phyloP scores from a whole-genome alignment of 2,888 invertebrate species.

The Acleris cristana region DNA sequence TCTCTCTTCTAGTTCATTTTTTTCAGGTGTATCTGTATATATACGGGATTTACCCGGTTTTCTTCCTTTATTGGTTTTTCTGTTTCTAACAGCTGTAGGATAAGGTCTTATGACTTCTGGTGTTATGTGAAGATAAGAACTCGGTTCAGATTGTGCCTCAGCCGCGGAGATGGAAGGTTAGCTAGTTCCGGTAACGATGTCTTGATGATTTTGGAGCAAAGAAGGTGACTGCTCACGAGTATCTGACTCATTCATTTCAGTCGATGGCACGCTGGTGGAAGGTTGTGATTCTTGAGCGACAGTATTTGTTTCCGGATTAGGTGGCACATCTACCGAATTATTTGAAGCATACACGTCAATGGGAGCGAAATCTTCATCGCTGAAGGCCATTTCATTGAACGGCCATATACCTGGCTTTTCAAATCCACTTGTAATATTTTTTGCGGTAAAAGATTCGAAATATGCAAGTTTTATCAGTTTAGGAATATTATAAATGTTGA shows the following conservation, averaged over 20 bases:
- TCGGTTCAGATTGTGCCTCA: background rate
- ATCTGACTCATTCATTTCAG: no score
- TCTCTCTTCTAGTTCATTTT: constrained; percentile 23
- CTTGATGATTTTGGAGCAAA: no score
- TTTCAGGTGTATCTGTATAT: constrained; percentile 30
- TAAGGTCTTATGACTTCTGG: constrained; percentile 19
- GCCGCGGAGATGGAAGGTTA: no score
- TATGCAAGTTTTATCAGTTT: background rate
- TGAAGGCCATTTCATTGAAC: constrained; percentile 39
- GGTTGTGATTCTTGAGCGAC: no score
- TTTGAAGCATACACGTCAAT: background rate
- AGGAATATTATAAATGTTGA: constrained; percentile 11
- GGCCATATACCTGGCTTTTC: constrained; percentile 44
- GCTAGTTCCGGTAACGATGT: no score
- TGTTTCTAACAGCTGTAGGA: constrained; percentile 5
- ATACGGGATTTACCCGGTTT: constrained; percentile 20
- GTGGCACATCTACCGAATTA: no score
- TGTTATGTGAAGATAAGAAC: background rate
- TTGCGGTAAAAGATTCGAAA: constrained; percentile 48
- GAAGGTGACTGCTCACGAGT: no score
- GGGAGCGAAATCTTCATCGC: constrained; percentile 42
- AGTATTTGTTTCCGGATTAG: no score
- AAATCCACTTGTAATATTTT: constrained; percentile 55
- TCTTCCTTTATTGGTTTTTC: constrained; percentile 21
- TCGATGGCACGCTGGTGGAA: no score